Conservation (phyloP, 1,140 invertebrate species). For the Trichonephila clavata region DNA sequence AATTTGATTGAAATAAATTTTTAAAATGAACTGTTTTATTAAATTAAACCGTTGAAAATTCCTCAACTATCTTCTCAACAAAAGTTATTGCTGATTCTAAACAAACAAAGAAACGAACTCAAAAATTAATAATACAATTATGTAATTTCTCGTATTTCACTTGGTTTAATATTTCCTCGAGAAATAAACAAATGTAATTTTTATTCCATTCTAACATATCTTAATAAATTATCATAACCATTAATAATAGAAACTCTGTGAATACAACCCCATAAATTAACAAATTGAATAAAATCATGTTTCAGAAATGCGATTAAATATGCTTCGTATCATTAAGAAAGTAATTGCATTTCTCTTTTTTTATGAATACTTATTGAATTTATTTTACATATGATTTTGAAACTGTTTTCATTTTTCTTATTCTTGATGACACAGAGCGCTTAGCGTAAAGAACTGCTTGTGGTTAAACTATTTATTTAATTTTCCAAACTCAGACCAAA, state of each 20-base stretch:
- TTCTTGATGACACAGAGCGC: background rate
- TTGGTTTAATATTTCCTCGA: too few relatives aligned
- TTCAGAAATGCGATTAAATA: background rate
- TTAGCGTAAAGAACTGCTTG: background rate
- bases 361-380: background rate
- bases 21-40: too few relatives aligned
- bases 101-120: too few relatives aligned
- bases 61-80: too few relatives aligned
- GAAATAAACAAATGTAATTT: background rate
- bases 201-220: background rate
- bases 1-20: too few relatives aligned
- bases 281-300: background rate
- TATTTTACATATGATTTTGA: background rate
- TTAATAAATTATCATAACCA: background rate
- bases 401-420: background rate
- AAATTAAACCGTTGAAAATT: too few relatives aligned
- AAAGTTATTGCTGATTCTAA: too few relatives aligned
- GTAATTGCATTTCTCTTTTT: background rate
- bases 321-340: background rate
- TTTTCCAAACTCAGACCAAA: background rate
- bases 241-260: background rate
- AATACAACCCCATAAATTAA: background rate
- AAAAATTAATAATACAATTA: too few relatives aligned
- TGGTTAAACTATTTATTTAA: constrained; percentile 10
- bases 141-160: too few relatives aligned